Conservation (phyloP, 2,888 invertebrate genomes). For the Noctua pronuba region DNA sequence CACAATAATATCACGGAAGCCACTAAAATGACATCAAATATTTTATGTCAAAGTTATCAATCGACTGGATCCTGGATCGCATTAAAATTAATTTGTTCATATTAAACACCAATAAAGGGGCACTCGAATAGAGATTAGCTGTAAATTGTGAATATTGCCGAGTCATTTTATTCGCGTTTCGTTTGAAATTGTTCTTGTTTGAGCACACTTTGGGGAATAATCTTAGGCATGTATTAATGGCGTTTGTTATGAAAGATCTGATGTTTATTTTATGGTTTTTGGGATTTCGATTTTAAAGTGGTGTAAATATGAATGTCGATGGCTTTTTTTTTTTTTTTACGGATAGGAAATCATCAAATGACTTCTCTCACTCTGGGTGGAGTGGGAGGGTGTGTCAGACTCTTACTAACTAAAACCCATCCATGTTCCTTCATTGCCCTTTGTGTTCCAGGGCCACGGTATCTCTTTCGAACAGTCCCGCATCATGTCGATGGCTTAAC, state of each 20-base stretch:
- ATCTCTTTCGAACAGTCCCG: too few species aligned
- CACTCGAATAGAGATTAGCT: constrained; percentile 47
- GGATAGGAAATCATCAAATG: too few species aligned
- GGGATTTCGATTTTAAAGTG: neutral
- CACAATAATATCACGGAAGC: neutral
- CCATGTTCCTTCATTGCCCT: too few species aligned
- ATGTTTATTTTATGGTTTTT: neutral
- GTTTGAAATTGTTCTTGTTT: constrained; percentile 26
- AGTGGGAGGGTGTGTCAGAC: too few species aligned
- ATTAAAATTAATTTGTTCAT: constrained; percentile 44
- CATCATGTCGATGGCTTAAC: neutral
- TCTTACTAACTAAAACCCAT: too few species aligned
- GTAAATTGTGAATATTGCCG: constrained; percentile 25
- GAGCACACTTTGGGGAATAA: constrained; percentile 27
- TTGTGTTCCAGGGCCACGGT: too few species aligned
- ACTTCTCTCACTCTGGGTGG: too few species aligned
- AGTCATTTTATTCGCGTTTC: constrained; percentile 45
- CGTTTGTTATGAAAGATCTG: neutral
- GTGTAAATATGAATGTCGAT: neutral
- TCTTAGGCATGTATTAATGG: neutral
- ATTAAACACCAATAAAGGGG: constrained; percentile 48
- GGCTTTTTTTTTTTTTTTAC: too few species aligned
- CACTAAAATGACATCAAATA: constrained; percentile 12
- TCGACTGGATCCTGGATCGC: constrained; percentile 21
- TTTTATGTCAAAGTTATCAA: constrained; percentile 15